Base-by-base conservation (phyloP, 2,888 invertebrate species). In the Endotricha flammealis region DNA sequence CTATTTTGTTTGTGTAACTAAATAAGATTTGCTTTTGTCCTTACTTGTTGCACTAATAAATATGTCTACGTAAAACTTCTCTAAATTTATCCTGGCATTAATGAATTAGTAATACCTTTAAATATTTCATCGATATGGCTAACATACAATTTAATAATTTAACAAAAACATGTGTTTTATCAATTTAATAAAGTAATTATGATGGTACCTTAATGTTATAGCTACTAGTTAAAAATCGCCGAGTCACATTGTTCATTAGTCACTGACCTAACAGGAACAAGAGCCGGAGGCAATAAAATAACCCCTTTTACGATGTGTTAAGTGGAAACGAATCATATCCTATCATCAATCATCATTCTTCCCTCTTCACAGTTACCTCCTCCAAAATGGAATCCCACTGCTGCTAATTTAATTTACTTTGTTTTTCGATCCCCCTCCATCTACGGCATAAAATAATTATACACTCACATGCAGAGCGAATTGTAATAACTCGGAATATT, bases 331-430 rank as follows among this genome's bases (percentile, higher is more conserved):
- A 79, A 82, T 82, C 76, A 74, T 78, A 77, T 77, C 62, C 69
- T 62, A 78, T 76, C 83, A 86, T 86, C 73, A 85, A 86, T 86
- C 85, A 85, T 83, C 72, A 78, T 80, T 66, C 63, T 62, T 65
- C 73, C 74, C 73, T 55, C 53, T 48, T 27, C 48, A 20, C 20
- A 56, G 46, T 41, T 50, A 49, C 55, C 54, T 58, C 45, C 52
- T 57, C 57, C 54, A 58, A 66, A 20, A 62, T 62, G 58, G 60
- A 65, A 57, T 63, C 60, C 66, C 47, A 62, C 56, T 66, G 65
- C 55, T 60, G 48, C 53, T 62, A 59, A 64, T 67, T 64, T 55
- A 66, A 71, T 69, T 66, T 51, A 50, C 47, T 57, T 45, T 37
- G 35, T 44, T 42, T 43, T 44, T 42, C 34, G 32, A 39, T 20